A percentile compares a stretch with the other conserved stretches of the same genome.
These are phyloP conservation scores for Caranx ignobilis DNA, from an alignment of 2,113 vertebrate genomes.

Conservation along the genomic window DNA sequence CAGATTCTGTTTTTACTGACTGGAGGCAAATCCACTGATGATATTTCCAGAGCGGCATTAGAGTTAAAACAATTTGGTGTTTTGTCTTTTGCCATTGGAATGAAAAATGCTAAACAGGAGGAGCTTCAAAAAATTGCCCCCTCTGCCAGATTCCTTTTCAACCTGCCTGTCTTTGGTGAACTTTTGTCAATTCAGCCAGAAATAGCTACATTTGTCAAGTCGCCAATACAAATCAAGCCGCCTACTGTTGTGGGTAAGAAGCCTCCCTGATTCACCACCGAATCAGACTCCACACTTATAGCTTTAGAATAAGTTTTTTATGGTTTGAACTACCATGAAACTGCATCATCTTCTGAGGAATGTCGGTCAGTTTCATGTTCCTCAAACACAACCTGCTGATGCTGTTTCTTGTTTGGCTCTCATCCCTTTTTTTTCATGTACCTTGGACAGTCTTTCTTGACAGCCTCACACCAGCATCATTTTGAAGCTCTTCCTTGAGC, in stretches of 20 bases:
- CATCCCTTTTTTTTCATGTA: constrained; percentile 32
- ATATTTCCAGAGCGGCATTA: constrained; percentile 80
- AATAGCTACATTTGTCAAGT: constrained; percentile 77
- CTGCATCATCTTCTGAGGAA: constrained; percentile 59
- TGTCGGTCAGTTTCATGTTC: constrained; percentile 63
- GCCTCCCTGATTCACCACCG: constrained; percentile 17
- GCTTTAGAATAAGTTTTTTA: constrained; percentile 10
- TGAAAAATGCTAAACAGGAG: constrained; percentile 83
- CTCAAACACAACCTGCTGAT: constrained; percentile 50
- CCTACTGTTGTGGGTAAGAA: constrained; percentile 80
- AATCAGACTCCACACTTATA: constrained; percentile 6
- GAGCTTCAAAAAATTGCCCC: constrained; percentile 90
- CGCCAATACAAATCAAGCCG: constrained; percentile 70
- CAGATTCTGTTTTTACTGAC: constrained; percentile 91
- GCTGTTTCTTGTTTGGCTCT: constrained; percentile 45
- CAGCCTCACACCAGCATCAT: constrained; percentile 16
- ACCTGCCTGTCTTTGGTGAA: constrained; percentile 87
- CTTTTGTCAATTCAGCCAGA: constrained; percentile 85
- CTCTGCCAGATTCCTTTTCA: constrained; percentile 85
- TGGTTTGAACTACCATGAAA: constrained; percentile 69
- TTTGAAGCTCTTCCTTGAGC: constrained; percentile 78
- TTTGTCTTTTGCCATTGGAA: constrained; percentile 88
- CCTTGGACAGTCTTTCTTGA: constrained; percentile 41
- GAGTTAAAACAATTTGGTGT: constrained; percentile 84
- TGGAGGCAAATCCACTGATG: constrained; percentile 87